Base-by-base conservation (phyloP, 2,888 invertebrate genomes). In the Drosophila subsilvestris region DNA sequence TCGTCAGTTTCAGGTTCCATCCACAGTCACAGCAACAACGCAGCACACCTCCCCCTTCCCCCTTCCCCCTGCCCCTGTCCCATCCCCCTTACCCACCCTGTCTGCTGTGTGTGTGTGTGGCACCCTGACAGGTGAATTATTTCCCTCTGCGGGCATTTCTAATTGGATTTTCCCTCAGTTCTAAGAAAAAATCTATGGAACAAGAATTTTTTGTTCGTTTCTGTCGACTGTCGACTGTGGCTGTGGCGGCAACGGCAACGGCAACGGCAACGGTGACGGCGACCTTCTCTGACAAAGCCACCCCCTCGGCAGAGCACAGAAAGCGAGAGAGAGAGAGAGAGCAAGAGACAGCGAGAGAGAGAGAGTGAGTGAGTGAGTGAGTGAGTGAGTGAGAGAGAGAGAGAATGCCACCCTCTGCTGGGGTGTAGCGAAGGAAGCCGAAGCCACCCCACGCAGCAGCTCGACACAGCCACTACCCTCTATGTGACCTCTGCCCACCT, bases 151-250 rank as follows among this genome's bases (percentile, higher is more conserved):
- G 86, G 70, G 77, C 81, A 83, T 86, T 86, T 85, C 90, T 84
- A 90, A 90, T 90, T 90, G 90, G 90, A 90, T 90, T 90, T 90
- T 88, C 89, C 83, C 81, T 62, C 62, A 79, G 86, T 89, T 90
- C 91, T 90, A 90, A 90, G 90, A 90, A 90, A 91, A 90, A 90
- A 86, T 86, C 88, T 86, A 86, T 86, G 87, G 87, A 88, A 80
- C 37, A 66, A 66, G 67, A 66, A 66, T 80, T 80, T 82, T 70
- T 68, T 67, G 67, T 73, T 75, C 7, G 17, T 55, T 55, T 27
- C 62, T 55, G 55, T 63, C 59, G 49, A 56, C 45, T 50, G 20
- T 62, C 20, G 29, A 27, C 58, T 62, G 60, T 43, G 62, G 61
- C 61, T 62, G 49, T 29, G 49, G 63, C 84, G 77, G 63, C n/a